Percentiles rank a stretch among this genome's conserved stretches.
Evolutionary conservation across 1,140 invertebrate genomes (phyloP).

Genomic region (Sesamia nonagrioides): DNA sequence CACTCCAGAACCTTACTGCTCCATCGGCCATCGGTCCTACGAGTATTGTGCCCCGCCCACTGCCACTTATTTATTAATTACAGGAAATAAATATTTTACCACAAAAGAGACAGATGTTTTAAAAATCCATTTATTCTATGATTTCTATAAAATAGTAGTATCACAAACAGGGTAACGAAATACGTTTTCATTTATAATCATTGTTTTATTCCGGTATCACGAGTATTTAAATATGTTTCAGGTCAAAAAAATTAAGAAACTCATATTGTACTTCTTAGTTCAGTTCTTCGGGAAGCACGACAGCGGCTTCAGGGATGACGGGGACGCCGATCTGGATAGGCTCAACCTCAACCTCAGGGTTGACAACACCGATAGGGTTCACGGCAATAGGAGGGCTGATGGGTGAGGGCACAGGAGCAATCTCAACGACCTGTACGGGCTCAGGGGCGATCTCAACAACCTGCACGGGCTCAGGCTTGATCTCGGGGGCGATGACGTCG

Average conservation of each 20-base stretch:
- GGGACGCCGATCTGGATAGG: neutral
- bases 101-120: too few relatives aligned
- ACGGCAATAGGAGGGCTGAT: conserved; percentile 28
- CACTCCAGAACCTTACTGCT: too few relatives aligned
- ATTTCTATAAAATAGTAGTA: too few relatives aligned
- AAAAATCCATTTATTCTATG: too few relatives aligned
- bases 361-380: conserved; percentile 37
- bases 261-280: too few relatives aligned
- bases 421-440: conserved; percentile 47
- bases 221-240: neutral
- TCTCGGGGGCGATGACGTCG: conserved; percentile 7
- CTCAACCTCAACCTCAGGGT: conserved; percentile 28
- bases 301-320: neutral
- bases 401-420: conserved; percentile 31
- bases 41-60: too few relatives aligned
- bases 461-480: neutral
- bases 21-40: too few relatives aligned
- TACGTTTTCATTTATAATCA: neutral
- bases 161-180: too few relatives aligned
- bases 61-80: too few relatives aligned
- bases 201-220: neutral
- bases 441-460: conserved; percentile 46
- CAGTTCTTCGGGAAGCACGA: neutral
- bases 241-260: too few relatives aligned
- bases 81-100: too few relatives aligned